Evolutionary conservation across 1,140 invertebrate species (phyloP), one percentile per base, ranked within the genome.

Genomic region (Zaprionus davidi): DNA sequence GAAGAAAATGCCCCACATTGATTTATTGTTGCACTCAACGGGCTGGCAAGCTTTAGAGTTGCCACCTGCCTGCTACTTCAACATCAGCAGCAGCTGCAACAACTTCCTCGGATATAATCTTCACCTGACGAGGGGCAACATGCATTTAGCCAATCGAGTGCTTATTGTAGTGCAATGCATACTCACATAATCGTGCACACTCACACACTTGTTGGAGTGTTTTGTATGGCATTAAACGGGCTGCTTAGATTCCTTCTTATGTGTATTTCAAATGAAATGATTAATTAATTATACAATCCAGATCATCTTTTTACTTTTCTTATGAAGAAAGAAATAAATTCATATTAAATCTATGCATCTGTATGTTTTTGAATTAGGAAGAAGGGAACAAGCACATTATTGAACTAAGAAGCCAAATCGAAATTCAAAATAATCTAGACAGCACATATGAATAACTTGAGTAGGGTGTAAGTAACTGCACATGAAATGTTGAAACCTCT

Each of bases 11-110:
- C 65, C 78, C 84, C 78, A 66, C 81, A 81, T 81, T 87, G 84
- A 87, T 87, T 87, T 87, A 87, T 87, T 78, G 81, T 76, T 67
- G 84, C 81, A 76, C 84, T 88, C 79, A 77, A 59, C 70, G 63
- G 71, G 77, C 56, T 80, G 65, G 62, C 59, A 49, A 68, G 49
- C 41, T 62, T 44, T 41, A 9, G 28, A 31, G 63, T 67, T 75
- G 80, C 74, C 26, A 65, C 63, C 62, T 63, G 55, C 62, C 67
- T 60, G 79, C 51, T 75, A 57, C 68, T 68, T 65, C 55, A 73
- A 76, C 68, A 78, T 41, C 20, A 68, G 44, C 69, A 46, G 34
- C 60, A 49, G 31, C 28, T 34, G n/a, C 63, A 70, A 51, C 64
- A 22, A 63, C 62, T 38, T 57, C 58, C 64, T 34, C 34, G 44